Evolutionary conservation across 2,113 vertebrate genomes (phyloP).

Genomic region (Rhineura floridana): DNA sequence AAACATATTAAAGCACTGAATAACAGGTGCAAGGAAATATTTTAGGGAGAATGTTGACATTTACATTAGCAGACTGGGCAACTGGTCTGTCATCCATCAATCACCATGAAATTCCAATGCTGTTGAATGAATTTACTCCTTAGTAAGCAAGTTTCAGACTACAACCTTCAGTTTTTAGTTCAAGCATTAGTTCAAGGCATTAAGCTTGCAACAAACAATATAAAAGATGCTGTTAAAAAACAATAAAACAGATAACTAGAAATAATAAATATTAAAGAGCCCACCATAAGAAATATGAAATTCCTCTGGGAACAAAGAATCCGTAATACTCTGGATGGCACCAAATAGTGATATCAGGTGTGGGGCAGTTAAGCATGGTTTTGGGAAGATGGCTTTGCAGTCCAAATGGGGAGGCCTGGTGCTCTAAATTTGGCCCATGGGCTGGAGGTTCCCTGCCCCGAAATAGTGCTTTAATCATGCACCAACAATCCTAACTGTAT

Average conservation of each 20-base stretch:
- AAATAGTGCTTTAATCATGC: neutral
- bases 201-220: neutral
- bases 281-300: too few species aligned
- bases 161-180: neutral
- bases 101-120: neutral
- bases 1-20: too few species aligned
- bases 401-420: too few species aligned
- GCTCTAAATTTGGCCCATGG: too few species aligned
- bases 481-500: neutral
- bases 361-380: too few species aligned
- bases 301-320: conserved; percentile 10
- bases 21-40: too few species aligned
- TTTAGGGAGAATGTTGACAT: neutral
- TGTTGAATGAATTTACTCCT: neutral
- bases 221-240: neutral
- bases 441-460: too few species aligned
- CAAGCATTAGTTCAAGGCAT: neutral
- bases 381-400: too few species aligned
- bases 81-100: neutral
- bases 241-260: neutral
- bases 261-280: neutral
- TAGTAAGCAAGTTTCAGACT: neutral
- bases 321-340: accelerated
- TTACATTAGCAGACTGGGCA: neutral
- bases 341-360: conserved; percentile 26